Evolutionary conservation across 2,797 vertebrate species (phyloP).

Genomic region (Bradypodion pumilum): DNA sequence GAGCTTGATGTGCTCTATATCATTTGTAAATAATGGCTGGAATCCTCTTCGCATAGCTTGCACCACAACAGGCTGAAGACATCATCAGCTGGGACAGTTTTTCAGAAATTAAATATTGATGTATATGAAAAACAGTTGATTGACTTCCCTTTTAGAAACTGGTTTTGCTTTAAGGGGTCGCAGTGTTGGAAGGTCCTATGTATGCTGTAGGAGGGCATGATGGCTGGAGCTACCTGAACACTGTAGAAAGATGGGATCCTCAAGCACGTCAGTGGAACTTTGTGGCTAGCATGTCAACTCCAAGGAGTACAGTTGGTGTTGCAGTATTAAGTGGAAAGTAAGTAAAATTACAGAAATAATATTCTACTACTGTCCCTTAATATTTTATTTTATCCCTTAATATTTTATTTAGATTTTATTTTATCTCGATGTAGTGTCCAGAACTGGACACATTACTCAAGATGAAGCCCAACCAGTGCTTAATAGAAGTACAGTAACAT

Average conservation of each 20-base stretch:
- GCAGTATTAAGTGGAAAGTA: constrained; percentile 95
- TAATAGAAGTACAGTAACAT: neutral
- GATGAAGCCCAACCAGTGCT: no score
- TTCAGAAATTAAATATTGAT: no score
- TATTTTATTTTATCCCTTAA: constrained; percentile 41
- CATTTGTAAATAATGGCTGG: neutral
- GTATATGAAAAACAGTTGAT: neutral
- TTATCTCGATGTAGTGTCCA: no score
- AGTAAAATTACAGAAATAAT: constrained; percentile 62
- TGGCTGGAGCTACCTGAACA: constrained; percentile 98
- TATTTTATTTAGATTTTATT: no score
- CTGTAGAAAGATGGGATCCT: constrained; percentile 95
- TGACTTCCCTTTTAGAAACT: neutral
- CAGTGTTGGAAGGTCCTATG: constrained; percentile 95
- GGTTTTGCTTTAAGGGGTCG: constrained; percentile 82
- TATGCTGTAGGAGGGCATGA: constrained; percentile 97
- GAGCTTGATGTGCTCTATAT: neutral
- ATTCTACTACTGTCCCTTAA: neutral
- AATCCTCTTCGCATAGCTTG: no score
- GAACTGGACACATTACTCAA: no score
- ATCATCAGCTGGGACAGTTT: no score
- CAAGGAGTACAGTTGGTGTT: constrained; percentile 95
- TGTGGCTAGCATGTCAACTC: constrained; percentile 97
- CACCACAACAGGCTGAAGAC: no score
- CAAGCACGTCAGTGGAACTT: constrained; percentile 98